A percentile compares a stretch with the other conserved stretches of the same genome.
phyloP scores from a whole-genome alignment of 2,797 vertebrate genomes.

The Nyctibius grandis region DNA sequence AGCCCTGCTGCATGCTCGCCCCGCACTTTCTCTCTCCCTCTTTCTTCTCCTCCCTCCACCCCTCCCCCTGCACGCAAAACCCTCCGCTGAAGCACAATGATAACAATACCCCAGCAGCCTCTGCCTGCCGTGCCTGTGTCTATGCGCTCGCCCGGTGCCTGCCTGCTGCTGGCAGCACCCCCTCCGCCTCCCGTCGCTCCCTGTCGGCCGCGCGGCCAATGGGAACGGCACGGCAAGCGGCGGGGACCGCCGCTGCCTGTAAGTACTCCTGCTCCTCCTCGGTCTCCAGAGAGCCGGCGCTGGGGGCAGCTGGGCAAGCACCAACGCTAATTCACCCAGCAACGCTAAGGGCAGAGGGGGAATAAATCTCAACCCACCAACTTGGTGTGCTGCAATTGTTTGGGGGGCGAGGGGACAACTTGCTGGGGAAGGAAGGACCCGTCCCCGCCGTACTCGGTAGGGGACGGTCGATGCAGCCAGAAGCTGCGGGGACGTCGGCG shows the following conservation, averaged over 20 bases:
- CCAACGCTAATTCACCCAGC: neutral
- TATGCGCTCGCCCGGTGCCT: slow-evolving; percentile 38
- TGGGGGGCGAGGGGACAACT: neutral
- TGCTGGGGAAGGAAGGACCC: neutral
- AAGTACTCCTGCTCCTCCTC: neutral
- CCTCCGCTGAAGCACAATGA: slow-evolving; percentile 36
- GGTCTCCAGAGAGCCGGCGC: neutral
- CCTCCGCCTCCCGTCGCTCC: slow-evolving; percentile 48
- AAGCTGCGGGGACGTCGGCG: neutral
- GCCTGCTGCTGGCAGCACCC: slow-evolving; percentile 8
- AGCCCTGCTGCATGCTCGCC: slow-evolving; percentile 31
- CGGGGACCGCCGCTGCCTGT: neutral
- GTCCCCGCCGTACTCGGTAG: neutral
- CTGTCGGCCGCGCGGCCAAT: slow-evolving; percentile 66
- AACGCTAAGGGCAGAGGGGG: neutral
- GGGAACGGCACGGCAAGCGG: slow-evolving; percentile 8
- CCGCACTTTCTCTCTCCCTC: slow-evolving; percentile 40
- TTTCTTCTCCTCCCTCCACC: slow-evolving; percentile 45
- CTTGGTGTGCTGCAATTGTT: neutral
- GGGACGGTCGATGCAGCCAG: neutral
- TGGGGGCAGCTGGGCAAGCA: neutral
- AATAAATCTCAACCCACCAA: neutral
- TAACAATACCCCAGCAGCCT: slow-evolving; percentile 54
- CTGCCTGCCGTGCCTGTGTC: neutral
- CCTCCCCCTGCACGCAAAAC: slow-evolving; percentile 34